A percentile compares a stretch with the other conserved stretches of the same genome.
These are phyloP conservation scores for Limnothrissa miodon DNA, from an alignment of 2,113 vertebrate genomes.

Conservation along the genomic window DNA sequence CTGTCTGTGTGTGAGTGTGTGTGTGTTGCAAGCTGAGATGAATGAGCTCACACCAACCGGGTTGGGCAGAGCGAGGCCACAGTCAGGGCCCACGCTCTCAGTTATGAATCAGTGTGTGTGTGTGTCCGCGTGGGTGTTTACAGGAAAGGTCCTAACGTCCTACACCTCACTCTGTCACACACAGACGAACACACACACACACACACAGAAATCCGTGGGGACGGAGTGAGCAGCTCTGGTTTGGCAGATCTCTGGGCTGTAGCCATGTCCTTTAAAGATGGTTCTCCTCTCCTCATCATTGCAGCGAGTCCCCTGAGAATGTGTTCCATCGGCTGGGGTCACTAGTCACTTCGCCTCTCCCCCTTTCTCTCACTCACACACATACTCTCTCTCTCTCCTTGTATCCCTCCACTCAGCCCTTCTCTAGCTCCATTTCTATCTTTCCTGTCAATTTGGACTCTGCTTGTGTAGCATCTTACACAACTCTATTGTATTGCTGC, in stretches of 20 bases:
- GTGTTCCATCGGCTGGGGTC: constrained; percentile 33
- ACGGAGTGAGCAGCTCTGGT: background rate
- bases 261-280: background rate
- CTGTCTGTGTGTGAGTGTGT: background rate
- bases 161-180: background rate
- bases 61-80: background rate
- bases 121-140: constrained; percentile 5
- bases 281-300: constrained; percentile 9
- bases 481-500: background rate
- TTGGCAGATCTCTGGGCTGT: background rate
- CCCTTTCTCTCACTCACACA: background rate
- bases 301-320: constrained; percentile 31
- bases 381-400: background rate
- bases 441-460: background rate
- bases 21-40: background rate
- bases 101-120: constrained; percentile 16
- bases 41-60: background rate
- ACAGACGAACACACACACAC: constrained; percentile 18
- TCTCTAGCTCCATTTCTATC: background rate
- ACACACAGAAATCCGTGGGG: background rate
- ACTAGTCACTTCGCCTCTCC: constrained; percentile 13
- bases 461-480: background rate
- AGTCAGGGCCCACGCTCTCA: background rate
- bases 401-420: background rate
- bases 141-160: background rate